phyloP scores from a whole-genome alignment of 2,888 invertebrate species.

The Eumerus sabulonum region DNA sequence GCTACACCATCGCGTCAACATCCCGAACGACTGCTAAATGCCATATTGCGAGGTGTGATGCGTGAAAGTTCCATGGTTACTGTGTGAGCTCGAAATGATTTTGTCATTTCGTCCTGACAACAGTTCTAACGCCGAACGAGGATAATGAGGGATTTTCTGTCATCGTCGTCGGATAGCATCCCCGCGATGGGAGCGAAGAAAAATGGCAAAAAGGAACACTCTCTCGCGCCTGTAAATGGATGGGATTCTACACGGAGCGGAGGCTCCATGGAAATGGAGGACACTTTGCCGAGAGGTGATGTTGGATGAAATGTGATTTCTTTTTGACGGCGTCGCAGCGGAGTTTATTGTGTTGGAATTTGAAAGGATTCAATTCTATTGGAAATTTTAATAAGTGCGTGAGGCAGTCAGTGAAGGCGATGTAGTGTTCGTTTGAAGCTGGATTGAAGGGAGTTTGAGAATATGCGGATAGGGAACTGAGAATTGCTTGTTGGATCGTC shows the following conservation, averaged over 20 bases:
- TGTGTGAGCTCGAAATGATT: conserved; percentile 59
- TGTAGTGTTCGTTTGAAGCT: conserved; percentile 3
- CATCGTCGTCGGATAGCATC: conserved; percentile 27
- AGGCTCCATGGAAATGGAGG: conserved; percentile 18
- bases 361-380: conserved; percentile 52
- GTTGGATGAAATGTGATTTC: conserved; percentile 53
- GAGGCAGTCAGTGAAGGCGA: neutral
- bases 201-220: neutral
- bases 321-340: conserved; percentile 34
- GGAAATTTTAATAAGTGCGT: conserved; percentile 61
- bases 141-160: conserved; percentile 57
- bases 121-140: conserved; percentile 49
- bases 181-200: conserved; percentile 1
- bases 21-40: conserved; percentile 8
- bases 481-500: conserved; percentile 9
- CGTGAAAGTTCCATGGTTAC: neutral
- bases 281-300: neutral
- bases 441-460: conserved; percentile 8
- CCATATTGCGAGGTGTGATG: conserved; percentile 22
- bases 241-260: conserved; percentile 26
- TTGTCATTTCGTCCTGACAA: conserved; percentile 60
- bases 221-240: conserved; percentile 23
- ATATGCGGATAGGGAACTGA: neutral
- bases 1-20: too few relatives aligned
- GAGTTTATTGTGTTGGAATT: conserved; percentile 50